Evolutionary conservation across 2,797 vertebrate genomes (phyloP).

Genomic region (Poecile montanus): DNA sequence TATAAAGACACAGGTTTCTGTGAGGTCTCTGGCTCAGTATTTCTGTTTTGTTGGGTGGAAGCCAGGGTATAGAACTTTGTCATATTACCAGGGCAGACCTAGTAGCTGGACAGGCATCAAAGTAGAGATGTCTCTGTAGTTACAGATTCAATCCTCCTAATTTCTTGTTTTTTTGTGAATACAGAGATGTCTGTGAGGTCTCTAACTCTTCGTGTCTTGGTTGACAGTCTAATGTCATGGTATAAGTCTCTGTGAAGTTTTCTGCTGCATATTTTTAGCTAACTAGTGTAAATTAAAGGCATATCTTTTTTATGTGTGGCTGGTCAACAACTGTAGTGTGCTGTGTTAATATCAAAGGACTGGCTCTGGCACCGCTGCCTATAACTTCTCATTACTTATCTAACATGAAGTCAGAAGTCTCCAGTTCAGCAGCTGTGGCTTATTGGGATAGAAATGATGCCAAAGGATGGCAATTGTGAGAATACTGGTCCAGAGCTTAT

Average conservation of each 20-base stretch:
- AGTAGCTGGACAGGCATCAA: constrained; percentile 5
- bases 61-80: not conserved
- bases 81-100: not conserved
- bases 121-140: not conserved
- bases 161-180: not conserved
- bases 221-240: not conserved
- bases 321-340: not conserved
- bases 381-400: constrained; percentile 7
- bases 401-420: constrained; percentile 25
- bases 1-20: not conserved
- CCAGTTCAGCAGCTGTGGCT: constrained; percentile 41
- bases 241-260: not conserved
- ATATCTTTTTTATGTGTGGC: not conserved
- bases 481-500: not conserved
- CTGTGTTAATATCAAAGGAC: constrained; percentile 30
- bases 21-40: not conserved
- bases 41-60: not conserved
- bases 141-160: not conserved
- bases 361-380: not conserved
- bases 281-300: constrained; percentile 11
- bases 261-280: not conserved
- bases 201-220: not conserved
- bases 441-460: constrained; percentile 27
- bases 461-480: not conserved
- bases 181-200: not conserved